Conservation (phyloP, 2,113 vertebrate species). For the Sinocyclocheilus anophthalmus region DNA sequence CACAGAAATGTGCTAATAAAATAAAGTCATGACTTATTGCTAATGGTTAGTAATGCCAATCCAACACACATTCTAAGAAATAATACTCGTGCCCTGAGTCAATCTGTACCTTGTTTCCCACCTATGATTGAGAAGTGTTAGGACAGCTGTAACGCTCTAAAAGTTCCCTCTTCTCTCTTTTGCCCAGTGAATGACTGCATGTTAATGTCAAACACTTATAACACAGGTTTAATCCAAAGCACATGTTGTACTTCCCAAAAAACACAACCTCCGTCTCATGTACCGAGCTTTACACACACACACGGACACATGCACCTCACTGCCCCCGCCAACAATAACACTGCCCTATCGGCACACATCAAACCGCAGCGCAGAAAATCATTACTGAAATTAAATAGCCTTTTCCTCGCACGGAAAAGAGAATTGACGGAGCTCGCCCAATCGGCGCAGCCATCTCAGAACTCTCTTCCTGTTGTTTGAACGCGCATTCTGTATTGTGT, state of each 20-base stretch:
- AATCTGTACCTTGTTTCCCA: conserved; percentile 25
- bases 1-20: neutral
- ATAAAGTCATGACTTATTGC: conserved; percentile 1
- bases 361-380: conserved; percentile 35
- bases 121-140: neutral
- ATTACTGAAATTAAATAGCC: conserved; percentile 45
- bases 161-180: neutral
- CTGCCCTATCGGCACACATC: conserved; percentile 59
- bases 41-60: conserved; percentile 21
- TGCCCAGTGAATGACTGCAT: conserved; percentile 41
- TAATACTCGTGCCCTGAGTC: conserved; percentile 22
- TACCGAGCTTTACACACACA: conserved; percentile 57
- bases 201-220: conserved; percentile 54
- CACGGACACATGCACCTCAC: conserved; percentile 59
- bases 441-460: conserved; percentile 55
- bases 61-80: conserved; percentile 15
- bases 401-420: conserved; percentile 27
- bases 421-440: neutral
- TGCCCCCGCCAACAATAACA: conserved; percentile 65
- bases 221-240: conserved; percentile 51
- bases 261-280: conserved; percentile 56
- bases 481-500: conserved; percentile 40
- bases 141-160: neutral
- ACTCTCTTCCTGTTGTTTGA: conserved; percentile 69
- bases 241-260: conserved; percentile 56